phyloP scores from a whole-genome alignment of 2,797 vertebrate genomes.

The Nannoperca australis region DNA sequence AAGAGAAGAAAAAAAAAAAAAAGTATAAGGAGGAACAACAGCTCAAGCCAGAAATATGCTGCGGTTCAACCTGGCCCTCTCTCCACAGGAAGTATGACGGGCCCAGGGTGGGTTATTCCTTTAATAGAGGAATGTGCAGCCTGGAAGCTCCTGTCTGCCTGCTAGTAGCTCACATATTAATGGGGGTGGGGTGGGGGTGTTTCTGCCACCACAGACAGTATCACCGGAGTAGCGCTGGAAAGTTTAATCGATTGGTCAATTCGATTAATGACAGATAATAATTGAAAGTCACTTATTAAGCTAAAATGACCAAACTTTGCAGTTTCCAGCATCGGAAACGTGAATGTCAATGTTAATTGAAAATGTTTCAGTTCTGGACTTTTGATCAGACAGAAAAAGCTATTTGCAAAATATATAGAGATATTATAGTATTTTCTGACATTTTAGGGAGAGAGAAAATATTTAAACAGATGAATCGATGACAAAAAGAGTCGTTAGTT shows the following conservation, averaged over 20 bases:
- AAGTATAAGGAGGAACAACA: slow-evolving; percentile 80
- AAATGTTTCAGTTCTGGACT: neutral
- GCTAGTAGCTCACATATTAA: slow-evolving; percentile 54
- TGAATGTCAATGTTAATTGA: neutral
- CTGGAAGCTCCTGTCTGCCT: slow-evolving; percentile 75
- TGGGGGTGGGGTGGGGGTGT: neutral
- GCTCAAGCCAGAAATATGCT: slow-evolving; percentile 87
- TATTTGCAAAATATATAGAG: neutral
- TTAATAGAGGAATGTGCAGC: slow-evolving; percentile 85
- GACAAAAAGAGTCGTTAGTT: neutral
- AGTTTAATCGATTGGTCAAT: neutral
- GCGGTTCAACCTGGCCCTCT: slow-evolving; percentile 85
- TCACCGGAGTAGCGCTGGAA: neutral
- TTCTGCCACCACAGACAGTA: slow-evolving; percentile 22
- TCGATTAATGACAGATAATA: neutral
- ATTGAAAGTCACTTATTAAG: neutral
- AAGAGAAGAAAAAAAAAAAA: slow-evolving; percentile 61
- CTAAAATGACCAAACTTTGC: neutral
- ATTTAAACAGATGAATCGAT: neutral
- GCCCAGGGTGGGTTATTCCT: slow-evolving; percentile 82
- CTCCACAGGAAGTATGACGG: slow-evolving; percentile 85
- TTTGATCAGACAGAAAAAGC: neutral
- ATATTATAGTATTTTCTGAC: too few species aligned
- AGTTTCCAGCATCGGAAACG: neutral
- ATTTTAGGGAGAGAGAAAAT: too few species aligned